Percentiles rank a stretch among this genome's conserved stretches.
phyloP scores from a whole-genome alignment of 2,113 vertebrate species.

The Marmota monax region DNA sequence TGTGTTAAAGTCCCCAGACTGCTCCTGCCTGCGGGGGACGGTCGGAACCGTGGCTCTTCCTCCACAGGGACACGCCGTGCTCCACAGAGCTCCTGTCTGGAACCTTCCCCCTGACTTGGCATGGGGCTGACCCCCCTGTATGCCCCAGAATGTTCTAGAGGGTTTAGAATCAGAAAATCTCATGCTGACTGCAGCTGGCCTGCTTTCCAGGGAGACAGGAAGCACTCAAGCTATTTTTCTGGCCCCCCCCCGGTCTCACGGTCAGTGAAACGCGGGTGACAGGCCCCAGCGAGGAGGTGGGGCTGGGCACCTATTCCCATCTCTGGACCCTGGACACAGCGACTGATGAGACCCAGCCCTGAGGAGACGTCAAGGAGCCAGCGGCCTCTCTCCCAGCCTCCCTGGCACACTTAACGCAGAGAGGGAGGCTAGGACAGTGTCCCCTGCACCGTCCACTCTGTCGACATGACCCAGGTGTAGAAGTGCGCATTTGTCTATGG shows the following conservation, averaged over 20 bases:
- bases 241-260: neutral
- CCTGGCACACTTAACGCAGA: neutral
- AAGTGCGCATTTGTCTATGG: neutral
- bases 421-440: no score
- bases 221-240: neutral
- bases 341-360: accelerated
- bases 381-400: neutral
- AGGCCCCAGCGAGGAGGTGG: no score
- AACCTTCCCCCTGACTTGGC: neutral
- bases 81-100: neutral
- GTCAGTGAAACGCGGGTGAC: neutral
- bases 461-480: accelerated
- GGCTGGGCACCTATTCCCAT: accelerated
- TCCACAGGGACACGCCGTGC: no score
- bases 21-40: neutral
- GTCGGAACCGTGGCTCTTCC: accelerated
- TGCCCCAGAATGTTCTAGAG: neutral
- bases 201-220: neutral
- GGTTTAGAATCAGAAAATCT: neutral
- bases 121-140: neutral
- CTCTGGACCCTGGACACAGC: neutral
- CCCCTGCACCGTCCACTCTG: accelerated
- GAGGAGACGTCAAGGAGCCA: accelerated
- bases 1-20: accelerated
- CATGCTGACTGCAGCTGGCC: neutral